Evolutionary conservation across 2,888 invertebrate genomes (phyloP), one percentile per base, ranked within the genome.

Genomic region (Lycia hirtaria): DNA sequence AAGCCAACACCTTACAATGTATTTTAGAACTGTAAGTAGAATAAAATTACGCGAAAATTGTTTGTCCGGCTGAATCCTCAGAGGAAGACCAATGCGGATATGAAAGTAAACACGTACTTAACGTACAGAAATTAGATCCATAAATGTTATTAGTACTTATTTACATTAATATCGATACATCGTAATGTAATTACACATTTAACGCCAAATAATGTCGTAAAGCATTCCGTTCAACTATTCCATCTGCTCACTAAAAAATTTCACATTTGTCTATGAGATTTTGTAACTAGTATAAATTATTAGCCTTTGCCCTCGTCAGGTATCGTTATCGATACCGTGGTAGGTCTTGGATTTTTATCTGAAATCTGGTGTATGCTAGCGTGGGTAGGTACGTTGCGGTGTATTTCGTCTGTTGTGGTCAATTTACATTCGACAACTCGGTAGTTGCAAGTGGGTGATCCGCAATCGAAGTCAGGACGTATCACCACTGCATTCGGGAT

Each of bases 271-370:
- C 38, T 38, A 37, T 15, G 20, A 40, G 19, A 56, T 32, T 10
- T 50, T 47, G 24, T 75, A 73, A 71, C 74, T 80, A 75, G 64
- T 43, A 47, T 60, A 24, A 10, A 61, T 40, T 41, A 64, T 85
- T 92, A 92, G 69, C 93, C 93, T 66, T 93, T 93, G 40, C 93
- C 93, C 67, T 93, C 93, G 51, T 92, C 83, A 0, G 94, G 94
- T 80, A 94, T 88, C 59, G 93, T 87, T 73, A 94, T 93, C 17
- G 94, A 93, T 60, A 94, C 93, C 20, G 94, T 93, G 66, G 92
- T 90, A 33, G 90, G 87, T 73, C 55, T 67, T 33, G 75, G 79
- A 69, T 66, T 77, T 58, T 68, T 68, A 15, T 82, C 80, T 61
- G 77, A 75, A 70, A 71, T 67, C 67, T 62, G 74, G 62, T 78